Evolutionary conservation across 2,113 vertebrate species (phyloP).

Genomic region (Toxotes jaculatrix): DNA sequence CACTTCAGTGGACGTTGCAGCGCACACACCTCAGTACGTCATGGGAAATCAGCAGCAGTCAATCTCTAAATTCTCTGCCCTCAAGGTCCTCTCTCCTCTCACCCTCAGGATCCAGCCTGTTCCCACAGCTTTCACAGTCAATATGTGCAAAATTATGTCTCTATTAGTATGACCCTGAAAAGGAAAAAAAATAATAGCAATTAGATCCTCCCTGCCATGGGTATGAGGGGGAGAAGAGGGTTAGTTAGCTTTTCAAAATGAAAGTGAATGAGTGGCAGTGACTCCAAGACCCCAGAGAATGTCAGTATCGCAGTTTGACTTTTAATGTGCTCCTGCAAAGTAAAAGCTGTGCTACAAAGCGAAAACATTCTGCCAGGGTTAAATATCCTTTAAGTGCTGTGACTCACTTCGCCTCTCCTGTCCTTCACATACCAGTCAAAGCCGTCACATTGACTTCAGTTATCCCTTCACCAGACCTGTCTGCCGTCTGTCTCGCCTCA

Average conservation of each 20-base stretch:
- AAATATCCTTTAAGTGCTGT: constrained; percentile 32
- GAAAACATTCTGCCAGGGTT: constrained; percentile 44
- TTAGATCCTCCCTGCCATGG: constrained; percentile 53
- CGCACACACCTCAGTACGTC: background rate
- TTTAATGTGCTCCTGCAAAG: constrained; percentile 53
- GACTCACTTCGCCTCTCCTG: constrained; percentile 41
- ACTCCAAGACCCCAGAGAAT: constrained; percentile 43
- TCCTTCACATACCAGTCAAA: constrained; percentile 54
- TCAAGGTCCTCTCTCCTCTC: constrained; percentile 40
- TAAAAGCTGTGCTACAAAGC: constrained; percentile 47
- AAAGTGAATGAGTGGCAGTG: constrained; percentile 56
- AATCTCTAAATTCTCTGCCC: constrained; percentile 39
- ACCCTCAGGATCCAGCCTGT: constrained; percentile 23
- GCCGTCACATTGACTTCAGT: constrained; percentile 49
- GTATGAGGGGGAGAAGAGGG: constrained; percentile 28
- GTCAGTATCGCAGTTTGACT: constrained; percentile 35
- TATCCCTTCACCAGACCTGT: constrained; percentile 44
- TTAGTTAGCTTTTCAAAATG: constrained; percentile 52
- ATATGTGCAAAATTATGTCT: constrained; percentile 64
- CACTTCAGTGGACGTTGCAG: background rate
- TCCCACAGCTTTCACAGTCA: constrained; percentile 58
- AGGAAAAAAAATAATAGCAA: constrained; percentile 34
- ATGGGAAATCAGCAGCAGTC: constrained; percentile 50
- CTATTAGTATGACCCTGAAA: constrained; percentile 59
- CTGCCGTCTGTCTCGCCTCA: constrained; percentile 68